Conservation (phyloP, 2,888 invertebrate species). For the Torymus auratus region DNA sequence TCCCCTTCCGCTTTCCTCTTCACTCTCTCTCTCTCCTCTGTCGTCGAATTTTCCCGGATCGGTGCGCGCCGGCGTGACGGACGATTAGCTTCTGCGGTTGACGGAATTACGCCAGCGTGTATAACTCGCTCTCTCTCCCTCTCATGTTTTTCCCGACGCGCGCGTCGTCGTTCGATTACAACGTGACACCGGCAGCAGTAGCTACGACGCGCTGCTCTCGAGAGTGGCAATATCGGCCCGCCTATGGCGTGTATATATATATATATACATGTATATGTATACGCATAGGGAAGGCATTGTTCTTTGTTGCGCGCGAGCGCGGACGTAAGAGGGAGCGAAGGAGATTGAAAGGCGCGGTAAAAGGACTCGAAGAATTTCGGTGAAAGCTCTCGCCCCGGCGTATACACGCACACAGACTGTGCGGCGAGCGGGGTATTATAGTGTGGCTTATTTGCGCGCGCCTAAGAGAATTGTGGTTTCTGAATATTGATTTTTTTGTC, state of each 20-base stretch:
- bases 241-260: background rate
- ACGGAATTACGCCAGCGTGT: constrained; percentile 36
- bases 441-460: no score
- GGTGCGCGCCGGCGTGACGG: constrained; percentile 43
- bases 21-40: no score
- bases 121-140: background rate
- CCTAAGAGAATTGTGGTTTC: no score
- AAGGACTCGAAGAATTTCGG: constrained; percentile 10
- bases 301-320: constrained; percentile 22
- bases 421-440: no score
- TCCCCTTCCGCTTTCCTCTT: background rate
- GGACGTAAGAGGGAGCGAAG: background rate
- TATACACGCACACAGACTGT: no score
- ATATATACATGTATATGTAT: background rate
- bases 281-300: constrained; percentile 9
- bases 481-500: no score
- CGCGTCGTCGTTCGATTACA: constrained; percentile 15
- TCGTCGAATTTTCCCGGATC: constrained; percentile 50
- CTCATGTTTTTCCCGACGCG: background rate
- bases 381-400: constrained; percentile 17
- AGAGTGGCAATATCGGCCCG: no score
- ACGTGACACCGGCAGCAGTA: constrained; percentile 16
- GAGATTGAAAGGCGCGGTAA: background rate
- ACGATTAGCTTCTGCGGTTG: constrained; percentile 56
- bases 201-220: background rate